Conservation (phyloP, 2,888 invertebrate genomes). For the Amphimallon solstitiale region DNA sequence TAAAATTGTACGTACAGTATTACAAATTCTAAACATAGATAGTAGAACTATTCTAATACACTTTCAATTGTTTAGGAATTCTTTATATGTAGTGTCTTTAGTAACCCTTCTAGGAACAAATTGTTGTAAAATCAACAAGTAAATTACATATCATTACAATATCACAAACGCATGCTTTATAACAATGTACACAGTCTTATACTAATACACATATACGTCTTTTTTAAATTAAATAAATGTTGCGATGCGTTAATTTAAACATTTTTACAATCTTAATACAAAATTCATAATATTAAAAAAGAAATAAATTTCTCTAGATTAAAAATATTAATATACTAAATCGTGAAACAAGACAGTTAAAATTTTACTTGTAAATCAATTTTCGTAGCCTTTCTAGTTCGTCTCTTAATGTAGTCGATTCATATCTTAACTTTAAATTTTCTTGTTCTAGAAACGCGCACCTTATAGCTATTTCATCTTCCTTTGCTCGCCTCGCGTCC, state of each 20-base stretch:
- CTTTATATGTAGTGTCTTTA: background rate
- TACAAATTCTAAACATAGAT: too few species aligned
- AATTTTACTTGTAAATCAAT: conserved; percentile 34
- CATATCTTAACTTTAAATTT: conserved; percentile 79
- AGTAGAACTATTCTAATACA: too few species aligned
- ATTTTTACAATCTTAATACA: too few species aligned
- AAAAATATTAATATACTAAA: too few species aligned
- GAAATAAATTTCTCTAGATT: too few species aligned
- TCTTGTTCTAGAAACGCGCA: conserved; percentile 90
- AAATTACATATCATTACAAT: background rate
- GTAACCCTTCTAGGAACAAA: conserved; percentile 5
- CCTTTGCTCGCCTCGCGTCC: conserved; percentile 88
- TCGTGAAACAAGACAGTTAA: too few species aligned
- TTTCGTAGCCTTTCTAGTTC: conserved; percentile 51
- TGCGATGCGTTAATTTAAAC: too few species aligned
- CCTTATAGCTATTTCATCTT: conserved; percentile 90
- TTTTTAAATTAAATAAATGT: too few species aligned
- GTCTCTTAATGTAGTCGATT: conserved; percentile 57
- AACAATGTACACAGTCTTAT: background rate
- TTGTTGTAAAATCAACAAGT: background rate
- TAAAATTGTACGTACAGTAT: too few species aligned
- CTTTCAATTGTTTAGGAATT: conserved; percentile 1
- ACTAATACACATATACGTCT: background rate
- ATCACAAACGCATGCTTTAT: background rate
- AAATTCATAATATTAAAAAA: too few species aligned